A percentile compares a stretch with the other conserved stretches of the same genome.
phyloP scores from a whole-genome alignment of 2,797 vertebrate species.

The Fringilla coelebs region DNA sequence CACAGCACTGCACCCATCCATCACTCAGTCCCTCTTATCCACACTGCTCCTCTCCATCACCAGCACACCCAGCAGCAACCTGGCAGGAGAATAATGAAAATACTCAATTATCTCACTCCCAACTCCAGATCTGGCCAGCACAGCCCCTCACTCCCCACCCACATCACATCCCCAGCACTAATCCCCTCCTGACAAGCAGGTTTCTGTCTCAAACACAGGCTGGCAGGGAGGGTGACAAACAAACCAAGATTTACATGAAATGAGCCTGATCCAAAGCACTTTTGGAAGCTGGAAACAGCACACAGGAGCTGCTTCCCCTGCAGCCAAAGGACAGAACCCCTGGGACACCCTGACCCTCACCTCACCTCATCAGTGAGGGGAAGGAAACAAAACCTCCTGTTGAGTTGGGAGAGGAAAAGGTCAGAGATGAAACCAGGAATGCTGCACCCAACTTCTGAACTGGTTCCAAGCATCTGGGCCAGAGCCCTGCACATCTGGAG shows the following conservation, averaged over 20 bases:
- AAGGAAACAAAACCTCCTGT: not conserved
- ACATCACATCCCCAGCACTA: not conserved
- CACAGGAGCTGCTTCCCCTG: not conserved
- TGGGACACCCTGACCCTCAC: not conserved
- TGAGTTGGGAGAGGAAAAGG: not conserved
- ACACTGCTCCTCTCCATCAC: not conserved
- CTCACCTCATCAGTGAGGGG: not conserved
- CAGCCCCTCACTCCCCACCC: not conserved
- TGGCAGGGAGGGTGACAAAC: not conserved
- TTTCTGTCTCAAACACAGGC: not conserved
- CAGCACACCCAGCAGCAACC: not conserved
- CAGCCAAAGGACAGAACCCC: not conserved
- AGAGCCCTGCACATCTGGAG: not conserved
- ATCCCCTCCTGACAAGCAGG: not conserved
- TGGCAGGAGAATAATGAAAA: not conserved
- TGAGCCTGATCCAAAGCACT: not conserved
- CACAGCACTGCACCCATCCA: not conserved
- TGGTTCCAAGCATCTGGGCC: not conserved
- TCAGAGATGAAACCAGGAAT: not conserved
- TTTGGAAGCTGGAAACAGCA: not conserved
- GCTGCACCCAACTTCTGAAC: not conserved
- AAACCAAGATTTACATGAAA: accelerated
- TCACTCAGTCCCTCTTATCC: not conserved
- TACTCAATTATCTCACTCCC: not conserved
- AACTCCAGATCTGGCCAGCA: not conserved